These are phyloP conservation scores for Herminia tarsipennalis DNA, from an alignment of 2,888 invertebrate species.

Conservation along the genomic window DNA sequence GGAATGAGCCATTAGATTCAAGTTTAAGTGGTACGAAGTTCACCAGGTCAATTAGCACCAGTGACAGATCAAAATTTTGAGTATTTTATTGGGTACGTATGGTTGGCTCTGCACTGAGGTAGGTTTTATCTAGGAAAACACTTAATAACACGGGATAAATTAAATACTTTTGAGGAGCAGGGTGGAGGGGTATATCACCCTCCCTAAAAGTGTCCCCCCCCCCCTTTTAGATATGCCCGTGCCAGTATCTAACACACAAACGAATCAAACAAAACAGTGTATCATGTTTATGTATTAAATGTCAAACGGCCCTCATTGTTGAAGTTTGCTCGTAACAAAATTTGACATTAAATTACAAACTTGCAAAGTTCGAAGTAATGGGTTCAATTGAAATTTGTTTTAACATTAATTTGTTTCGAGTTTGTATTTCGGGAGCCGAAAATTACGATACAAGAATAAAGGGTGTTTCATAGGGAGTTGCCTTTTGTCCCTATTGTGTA, in stretches of 20 bases:
- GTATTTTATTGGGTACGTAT: too few species aligned
- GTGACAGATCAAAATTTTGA: too few species aligned
- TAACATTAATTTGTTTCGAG: slow-evolving; percentile 59
- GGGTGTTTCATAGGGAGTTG: slow-evolving; percentile 10
- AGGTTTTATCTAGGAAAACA: too few species aligned
- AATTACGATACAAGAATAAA: slow-evolving; percentile 38
- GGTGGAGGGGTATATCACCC: too few species aligned
- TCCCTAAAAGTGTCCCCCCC: too few species aligned
- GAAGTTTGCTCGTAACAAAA: slow-evolving; percentile 55
- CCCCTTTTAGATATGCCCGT: too few species aligned
- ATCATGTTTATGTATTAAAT: slow-evolving; percentile 36
- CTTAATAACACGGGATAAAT: too few species aligned
- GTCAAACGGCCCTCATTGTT: slow-evolving; percentile 40
- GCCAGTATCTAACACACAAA: not conserved
- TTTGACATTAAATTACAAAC: slow-evolving; percentile 65
- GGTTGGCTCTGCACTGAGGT: too few species aligned
- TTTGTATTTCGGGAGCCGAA: slow-evolving; percentile 39
- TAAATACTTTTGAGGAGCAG: too few species aligned
- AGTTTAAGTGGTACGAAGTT: too few species aligned
- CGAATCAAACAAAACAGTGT: slow-evolving; percentile 22
- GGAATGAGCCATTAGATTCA: too few species aligned
- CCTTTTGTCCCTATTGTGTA: slow-evolving; percentile 27
- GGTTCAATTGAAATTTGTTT: slow-evolving; percentile 67
- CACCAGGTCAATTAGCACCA: too few species aligned
- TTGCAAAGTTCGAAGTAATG: slow-evolving; percentile 56